Conservation (phyloP, 2,113 vertebrate species). For the Sinocyclocheilus anophthalmus region DNA sequence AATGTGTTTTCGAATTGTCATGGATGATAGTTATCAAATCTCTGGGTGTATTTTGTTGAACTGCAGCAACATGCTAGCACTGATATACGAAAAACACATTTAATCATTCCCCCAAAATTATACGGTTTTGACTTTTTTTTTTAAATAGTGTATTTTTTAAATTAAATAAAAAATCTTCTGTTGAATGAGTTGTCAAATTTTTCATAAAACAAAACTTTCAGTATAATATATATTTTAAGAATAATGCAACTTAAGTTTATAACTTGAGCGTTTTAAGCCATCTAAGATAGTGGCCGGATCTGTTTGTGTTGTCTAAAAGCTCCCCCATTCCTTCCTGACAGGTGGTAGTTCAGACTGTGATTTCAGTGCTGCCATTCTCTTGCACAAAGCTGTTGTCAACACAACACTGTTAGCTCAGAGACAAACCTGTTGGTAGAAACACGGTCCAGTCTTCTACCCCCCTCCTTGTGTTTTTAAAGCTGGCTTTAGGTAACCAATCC, state of each 20-base stretch:
- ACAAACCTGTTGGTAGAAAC: constrained; percentile 46
- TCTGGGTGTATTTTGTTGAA: background rate
- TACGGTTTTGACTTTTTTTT: background rate
- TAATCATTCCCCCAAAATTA: background rate
- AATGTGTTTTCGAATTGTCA: background rate
- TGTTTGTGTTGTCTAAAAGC: constrained; percentile 55
- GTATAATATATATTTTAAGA: background rate
- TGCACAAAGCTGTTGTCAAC: constrained; percentile 59
- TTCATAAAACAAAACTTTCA: background rate
- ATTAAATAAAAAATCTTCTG: background rate
- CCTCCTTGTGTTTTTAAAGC: constrained; percentile 42
- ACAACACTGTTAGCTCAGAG: constrained; percentile 47
- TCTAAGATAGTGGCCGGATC: constrained; percentile 45
- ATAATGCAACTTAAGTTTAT: background rate
- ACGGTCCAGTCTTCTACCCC: constrained; percentile 16
- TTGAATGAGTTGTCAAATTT: background rate
- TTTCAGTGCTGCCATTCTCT: constrained; percentile 54
- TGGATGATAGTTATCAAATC: background rate
- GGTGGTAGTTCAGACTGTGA: constrained; percentile 57
- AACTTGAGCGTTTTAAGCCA: background rate
- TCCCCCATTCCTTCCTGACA: constrained; percentile 58
- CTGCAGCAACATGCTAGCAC: background rate
- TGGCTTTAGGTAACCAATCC: constrained; percentile 50
- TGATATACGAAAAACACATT: background rate
- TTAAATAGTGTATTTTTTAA: background rate